A percentile compares a stretch with the other conserved stretches of the same genome.
phyloP scores from a whole-genome alignment of 2,888 invertebrate species.

The Heliconius hortense region DNA sequence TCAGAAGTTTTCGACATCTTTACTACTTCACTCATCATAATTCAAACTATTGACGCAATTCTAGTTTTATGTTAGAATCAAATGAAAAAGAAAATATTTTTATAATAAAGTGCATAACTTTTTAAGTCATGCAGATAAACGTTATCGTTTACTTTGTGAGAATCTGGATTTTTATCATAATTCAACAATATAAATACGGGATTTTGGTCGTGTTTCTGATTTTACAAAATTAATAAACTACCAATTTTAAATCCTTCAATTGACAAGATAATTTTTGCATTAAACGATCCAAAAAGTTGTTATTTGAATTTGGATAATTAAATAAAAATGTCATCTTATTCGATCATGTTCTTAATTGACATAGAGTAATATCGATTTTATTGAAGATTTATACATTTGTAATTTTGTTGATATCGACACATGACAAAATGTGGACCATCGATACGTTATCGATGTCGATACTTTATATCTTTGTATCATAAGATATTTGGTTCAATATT shows the following conservation, averaged over 20 bases:
- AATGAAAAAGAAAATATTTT: too few species aligned
- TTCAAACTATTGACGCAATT: not conserved
- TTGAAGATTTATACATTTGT: slow-evolving; percentile 11
- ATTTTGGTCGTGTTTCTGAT: not conserved
- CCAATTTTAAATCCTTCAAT: slow-evolving; percentile 10
- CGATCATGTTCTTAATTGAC: slow-evolving; percentile 1
- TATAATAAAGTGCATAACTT: not conserved
- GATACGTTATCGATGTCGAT: slow-evolving; percentile 2
- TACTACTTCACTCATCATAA: not conserved
- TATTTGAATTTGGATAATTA: not conserved
- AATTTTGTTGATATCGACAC: not conserved
- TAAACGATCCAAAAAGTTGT: not conserved
- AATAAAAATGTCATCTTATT: slow-evolving; percentile 16
- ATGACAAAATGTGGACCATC: not conserved
- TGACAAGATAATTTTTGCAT: slow-evolving; percentile 11
- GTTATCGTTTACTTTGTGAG: not conserved
- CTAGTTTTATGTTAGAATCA: too few species aligned
- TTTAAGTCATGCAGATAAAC: not conserved
- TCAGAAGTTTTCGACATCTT: not conserved
- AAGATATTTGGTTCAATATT: slow-evolving; percentile 13
- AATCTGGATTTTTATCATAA: not conserved
- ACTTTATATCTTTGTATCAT: not conserved
- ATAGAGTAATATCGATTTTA: not conserved
- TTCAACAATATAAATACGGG: not conserved
- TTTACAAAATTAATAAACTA: slow-evolving; percentile 5